These are phyloP conservation scores for Probosciger aterrimus DNA, from an alignment of 2,113 vertebrate genomes.

Conservation along the genomic window DNA sequence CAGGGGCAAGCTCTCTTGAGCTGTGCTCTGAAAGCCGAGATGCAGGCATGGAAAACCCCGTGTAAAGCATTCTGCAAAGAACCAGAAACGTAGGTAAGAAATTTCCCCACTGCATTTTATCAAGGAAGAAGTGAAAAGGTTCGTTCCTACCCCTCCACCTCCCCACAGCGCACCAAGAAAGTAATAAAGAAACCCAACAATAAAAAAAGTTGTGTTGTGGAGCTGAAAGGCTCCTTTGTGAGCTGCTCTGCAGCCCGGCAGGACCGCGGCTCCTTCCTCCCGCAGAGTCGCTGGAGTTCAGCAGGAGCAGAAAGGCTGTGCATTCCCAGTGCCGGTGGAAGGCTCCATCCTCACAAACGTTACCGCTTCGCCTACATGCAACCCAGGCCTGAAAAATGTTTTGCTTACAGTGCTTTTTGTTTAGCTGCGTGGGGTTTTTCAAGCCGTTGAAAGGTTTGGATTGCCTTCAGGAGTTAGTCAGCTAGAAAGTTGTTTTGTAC, in stretches of 20 bases:
- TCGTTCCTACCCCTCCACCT: neutral
- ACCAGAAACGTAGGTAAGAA: neutral
- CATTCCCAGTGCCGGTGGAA: neutral
- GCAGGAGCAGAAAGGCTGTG: neutral
- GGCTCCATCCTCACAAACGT: neutral
- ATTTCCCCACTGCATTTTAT: neutral
- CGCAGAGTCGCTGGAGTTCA: neutral
- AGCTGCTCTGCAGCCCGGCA: neutral
- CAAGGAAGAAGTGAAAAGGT: neutral
- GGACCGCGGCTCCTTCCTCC: neutral
- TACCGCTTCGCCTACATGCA: neutral
- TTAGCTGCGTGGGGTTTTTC: constrained; percentile 3
- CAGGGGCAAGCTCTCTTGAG: neutral
- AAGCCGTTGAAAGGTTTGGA: neutral
- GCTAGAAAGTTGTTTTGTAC: neutral
- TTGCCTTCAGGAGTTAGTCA: constrained; percentile 30
- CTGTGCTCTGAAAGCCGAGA: neutral
- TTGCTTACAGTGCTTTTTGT: constrained; percentile 8
- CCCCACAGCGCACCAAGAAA: neutral
- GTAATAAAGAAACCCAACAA: neutral
- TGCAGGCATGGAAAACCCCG: neutral
- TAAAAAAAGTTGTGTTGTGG: neutral
- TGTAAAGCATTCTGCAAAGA: neutral
- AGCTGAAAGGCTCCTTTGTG: constrained; percentile 48
- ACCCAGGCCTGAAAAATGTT: neutral